Evolutionary conservation across 2,113 vertebrate genomes (phyloP).

Genomic region (Ardeotis arabs): DNA sequence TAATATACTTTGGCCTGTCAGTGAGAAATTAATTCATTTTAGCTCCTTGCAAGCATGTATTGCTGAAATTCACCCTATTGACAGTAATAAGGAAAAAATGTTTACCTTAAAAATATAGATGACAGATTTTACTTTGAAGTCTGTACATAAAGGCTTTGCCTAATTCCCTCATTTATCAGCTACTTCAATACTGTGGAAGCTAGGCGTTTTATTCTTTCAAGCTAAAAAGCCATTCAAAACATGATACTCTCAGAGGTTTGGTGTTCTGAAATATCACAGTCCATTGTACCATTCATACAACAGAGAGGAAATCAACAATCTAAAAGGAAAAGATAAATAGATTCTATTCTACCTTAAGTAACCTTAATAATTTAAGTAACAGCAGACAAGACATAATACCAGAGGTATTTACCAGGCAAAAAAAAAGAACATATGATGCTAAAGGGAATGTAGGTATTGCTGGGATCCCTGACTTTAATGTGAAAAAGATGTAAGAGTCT

Average conservation of each 20-base stretch:
- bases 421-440: neutral
- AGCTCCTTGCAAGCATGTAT: neutral
- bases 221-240: neutral
- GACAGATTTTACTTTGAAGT: neutral
- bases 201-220: neutral
- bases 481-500: neutral
- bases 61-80: neutral
- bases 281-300: neutral
- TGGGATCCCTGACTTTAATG: neutral
- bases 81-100: neutral
- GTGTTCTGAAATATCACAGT: neutral
- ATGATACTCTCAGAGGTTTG: neutral
- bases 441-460: neutral
- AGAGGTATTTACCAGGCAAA: neutral
- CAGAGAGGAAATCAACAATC: neutral
- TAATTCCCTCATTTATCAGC: conserved; percentile 4
- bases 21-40: neutral
- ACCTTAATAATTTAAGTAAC: neutral
- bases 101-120: conserved; percentile 1
- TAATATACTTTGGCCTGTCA: neutral
- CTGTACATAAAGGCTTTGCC: neutral
- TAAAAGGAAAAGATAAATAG: neutral
- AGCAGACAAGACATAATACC: neutral
- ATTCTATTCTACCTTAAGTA: neutral
- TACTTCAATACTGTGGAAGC: neutral